A percentile compares a stretch with the other conserved stretches of the same genome.
Conservation (phyloP, 1,140 invertebrate genomes). For the Propsilocerus akamusi region DNA sequence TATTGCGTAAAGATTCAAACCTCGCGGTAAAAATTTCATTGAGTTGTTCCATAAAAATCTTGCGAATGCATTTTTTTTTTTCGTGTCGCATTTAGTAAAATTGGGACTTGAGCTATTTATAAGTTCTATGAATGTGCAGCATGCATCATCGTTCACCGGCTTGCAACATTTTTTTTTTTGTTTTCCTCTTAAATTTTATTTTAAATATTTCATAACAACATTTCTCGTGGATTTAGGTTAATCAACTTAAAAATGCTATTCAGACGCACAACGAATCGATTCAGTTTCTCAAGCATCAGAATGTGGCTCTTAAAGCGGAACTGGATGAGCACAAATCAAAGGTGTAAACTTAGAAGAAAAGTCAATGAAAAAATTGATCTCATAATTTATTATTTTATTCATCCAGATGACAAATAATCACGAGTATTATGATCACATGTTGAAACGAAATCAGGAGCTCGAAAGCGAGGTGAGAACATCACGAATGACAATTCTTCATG, state of each 20-base stretch:
- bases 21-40: no score
- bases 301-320: background rate
- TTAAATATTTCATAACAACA: background rate
- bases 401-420: background rate
- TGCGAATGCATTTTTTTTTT: no score
- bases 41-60: no score
- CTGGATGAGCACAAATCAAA: background rate
- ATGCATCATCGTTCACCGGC: no score
- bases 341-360: background rate
- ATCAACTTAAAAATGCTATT: background rate
- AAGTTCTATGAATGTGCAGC: no score
- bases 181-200: no score
- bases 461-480: background rate
- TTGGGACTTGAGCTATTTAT: no score
- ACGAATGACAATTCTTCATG: background rate
- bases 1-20: no score
- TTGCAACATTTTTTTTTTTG: no score
- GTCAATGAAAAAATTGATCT: no score
- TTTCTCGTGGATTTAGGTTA: background rate
- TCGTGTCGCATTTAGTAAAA: no score
- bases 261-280: background rate
- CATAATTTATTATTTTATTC: background rate
- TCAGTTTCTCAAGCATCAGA: background rate
- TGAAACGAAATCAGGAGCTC: background rate
- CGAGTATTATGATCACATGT: background rate